Evolutionary conservation across 2,797 vertebrate species (phyloP).

Genomic region (Taenioides sp.): DNA sequence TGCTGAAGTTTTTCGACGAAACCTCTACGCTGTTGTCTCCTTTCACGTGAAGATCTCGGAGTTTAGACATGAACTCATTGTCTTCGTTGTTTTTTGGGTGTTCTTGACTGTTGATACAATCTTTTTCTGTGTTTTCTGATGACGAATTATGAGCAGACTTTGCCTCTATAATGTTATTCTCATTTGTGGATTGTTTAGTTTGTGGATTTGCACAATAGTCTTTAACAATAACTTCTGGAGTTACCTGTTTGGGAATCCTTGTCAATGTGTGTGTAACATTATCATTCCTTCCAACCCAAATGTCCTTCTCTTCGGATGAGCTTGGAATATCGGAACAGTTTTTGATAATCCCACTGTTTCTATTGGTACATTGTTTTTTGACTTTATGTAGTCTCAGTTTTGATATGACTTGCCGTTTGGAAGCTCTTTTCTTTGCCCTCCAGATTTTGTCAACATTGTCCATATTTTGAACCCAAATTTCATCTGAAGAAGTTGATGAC

Average conservation of each 20-base stretch:
- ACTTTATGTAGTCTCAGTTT: not conserved
- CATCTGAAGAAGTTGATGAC: not conserved
- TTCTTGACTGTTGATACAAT: not conserved
- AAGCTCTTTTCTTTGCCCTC: not conserved
- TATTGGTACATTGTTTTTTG: not conserved
- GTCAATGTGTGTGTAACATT: not conserved
- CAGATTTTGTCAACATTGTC: not conserved
- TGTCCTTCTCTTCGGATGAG: not conserved
- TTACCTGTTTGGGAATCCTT: conserved; percentile 19
- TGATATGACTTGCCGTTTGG: not conserved
- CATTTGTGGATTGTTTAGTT: not conserved
- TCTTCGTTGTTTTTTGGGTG: not conserved
- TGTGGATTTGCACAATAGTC: not conserved
- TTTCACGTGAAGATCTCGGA: conserved; percentile 39
- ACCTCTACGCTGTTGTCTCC: conserved; percentile 8
- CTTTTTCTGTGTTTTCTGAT: not conserved
- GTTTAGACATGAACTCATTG: conserved; percentile 23
- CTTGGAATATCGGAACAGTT: not conserved
- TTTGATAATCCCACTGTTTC: not conserved
- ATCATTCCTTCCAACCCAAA: conserved; percentile 6
- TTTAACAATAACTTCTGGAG: conserved; percentile 14
- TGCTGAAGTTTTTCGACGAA: conserved; percentile 20
- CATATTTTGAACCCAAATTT: not conserved
- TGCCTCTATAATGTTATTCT: not conserved
- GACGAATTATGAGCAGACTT: not conserved